A percentile compares a stretch with the other conserved stretches of the same genome.
These are phyloP conservation scores for Nansenia antarctica DNA, from an alignment of 2,113 vertebrate genomes.

Conservation along the genomic window DNA sequence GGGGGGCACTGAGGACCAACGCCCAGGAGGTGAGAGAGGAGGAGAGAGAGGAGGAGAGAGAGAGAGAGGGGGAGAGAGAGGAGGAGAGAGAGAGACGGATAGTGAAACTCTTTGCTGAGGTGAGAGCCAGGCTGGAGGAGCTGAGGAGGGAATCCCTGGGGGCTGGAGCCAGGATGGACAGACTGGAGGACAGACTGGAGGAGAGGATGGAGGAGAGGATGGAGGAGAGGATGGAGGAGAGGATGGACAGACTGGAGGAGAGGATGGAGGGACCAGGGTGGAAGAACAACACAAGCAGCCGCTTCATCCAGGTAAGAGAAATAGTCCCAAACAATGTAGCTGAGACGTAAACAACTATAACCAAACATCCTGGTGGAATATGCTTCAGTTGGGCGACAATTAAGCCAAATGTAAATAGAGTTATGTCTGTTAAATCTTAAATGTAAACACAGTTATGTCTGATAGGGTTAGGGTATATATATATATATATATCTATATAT, in stretches of 20 bases:
- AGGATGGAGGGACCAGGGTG: neutral
- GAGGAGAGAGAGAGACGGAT: constrained; percentile 53
- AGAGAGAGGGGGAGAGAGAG: constrained; percentile 60
- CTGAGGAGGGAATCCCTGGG: constrained; percentile 57
- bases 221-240: constrained; percentile 68
- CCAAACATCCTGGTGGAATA: too few relatives aligned
- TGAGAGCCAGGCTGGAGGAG: constrained; percentile 60
- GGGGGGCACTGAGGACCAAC: constrained; percentile 42
- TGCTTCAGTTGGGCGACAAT: too few relatives aligned
- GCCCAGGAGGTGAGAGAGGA: constrained; percentile 52
- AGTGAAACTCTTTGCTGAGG: constrained; percentile 43
- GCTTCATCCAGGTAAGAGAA: constrained; percentile 64
- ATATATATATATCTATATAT: too few relatives aligned
- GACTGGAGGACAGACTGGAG: constrained; percentile 66
- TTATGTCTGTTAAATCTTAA: too few relatives aligned
- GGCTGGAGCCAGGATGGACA: constrained; percentile 65
- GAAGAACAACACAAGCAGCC: constrained; percentile 34
- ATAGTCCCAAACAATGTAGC: too few relatives aligned
- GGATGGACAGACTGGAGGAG: constrained; percentile 37
- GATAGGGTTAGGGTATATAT: too few relatives aligned
- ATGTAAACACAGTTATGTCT: neutral
- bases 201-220: neutral
- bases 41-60: constrained; percentile 52
- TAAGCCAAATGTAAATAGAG: too few relatives aligned
- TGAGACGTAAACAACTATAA: too few relatives aligned